Evolutionary conservation across 2,888 invertebrate species (phyloP).

Genomic region (Dryadula phaetusa): DNA sequence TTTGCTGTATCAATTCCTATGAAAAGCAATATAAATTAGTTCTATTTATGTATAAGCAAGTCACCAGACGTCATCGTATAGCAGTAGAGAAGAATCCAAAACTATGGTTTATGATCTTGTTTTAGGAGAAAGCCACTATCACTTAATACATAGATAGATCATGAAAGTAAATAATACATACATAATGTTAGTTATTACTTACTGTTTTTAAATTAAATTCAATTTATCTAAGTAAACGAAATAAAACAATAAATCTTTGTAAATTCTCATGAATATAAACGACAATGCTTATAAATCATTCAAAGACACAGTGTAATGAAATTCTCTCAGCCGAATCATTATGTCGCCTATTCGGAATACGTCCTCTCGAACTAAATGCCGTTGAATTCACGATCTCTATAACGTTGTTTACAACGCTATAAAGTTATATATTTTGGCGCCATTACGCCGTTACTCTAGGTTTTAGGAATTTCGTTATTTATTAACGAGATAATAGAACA

Average conservation of each 20-base stretch:
- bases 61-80: no score
- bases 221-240: not conserved
- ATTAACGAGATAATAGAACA: constrained; percentile 4
- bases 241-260: constrained; percentile 5
- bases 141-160: no score
- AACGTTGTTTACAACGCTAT: constrained; percentile 57
- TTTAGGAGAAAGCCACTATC: no score
- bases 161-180: no score
- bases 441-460: constrained; percentile 36
- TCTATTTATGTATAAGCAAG: no score
- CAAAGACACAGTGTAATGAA: constrained; percentile 24
- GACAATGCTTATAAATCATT: constrained; percentile 20
- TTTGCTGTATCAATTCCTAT: not conserved
- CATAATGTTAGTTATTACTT: no score
- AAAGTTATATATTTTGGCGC: constrained; percentile 64
- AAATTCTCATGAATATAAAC: constrained; percentile 8
- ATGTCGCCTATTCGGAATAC: constrained; percentile 27
- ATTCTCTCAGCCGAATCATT: constrained; percentile 19
- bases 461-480: not conserved
- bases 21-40: no score
- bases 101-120: no score
- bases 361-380: constrained; percentile 40
- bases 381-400: constrained; percentile 47
- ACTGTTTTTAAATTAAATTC: no score
- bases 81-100: no score